A percentile compares a stretch with the other conserved stretches of the same genome.
Conservation (phyloP, 2,113 vertebrate species). For the Corapipo altera region DNA sequence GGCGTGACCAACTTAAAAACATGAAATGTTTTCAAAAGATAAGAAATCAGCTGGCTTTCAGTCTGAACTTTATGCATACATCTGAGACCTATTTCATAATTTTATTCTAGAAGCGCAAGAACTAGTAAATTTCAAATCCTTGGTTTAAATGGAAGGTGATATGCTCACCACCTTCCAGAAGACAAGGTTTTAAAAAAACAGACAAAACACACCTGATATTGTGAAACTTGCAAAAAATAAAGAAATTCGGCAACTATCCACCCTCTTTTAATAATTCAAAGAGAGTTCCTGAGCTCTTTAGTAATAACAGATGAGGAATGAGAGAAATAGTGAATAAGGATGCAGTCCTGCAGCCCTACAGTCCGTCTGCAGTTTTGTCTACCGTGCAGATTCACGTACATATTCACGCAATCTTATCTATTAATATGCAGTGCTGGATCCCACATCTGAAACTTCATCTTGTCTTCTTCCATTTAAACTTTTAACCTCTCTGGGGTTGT, state of each 20-base stretch:
- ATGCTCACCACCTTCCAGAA: neutral
- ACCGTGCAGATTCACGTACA: fast-evolving
- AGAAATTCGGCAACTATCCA: fast-evolving
- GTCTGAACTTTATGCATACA: neutral
- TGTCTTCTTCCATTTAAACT: neutral
- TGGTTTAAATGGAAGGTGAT: neutral
- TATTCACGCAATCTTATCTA: neutral
- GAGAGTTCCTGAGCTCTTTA: neutral
- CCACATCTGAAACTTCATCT: neutral
- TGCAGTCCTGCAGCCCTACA: neutral
- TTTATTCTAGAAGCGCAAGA: neutral
- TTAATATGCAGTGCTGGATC: neutral
- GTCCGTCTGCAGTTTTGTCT: fast-evolving
- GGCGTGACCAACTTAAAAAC: neutral
- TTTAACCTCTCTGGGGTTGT: neutral
- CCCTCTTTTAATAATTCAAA: neutral
- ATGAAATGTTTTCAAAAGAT: neutral
- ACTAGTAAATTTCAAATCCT: neutral
- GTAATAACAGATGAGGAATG: neutral
- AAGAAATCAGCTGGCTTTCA: neutral
- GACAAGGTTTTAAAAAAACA: neutral
- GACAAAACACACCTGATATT: neutral
- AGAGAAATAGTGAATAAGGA: neutral
- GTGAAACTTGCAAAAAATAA: neutral
- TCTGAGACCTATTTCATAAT: neutral